phyloP scores from a whole-genome alignment of 2,797 vertebrate genomes.

The Oreonectes daqikongensis region DNA sequence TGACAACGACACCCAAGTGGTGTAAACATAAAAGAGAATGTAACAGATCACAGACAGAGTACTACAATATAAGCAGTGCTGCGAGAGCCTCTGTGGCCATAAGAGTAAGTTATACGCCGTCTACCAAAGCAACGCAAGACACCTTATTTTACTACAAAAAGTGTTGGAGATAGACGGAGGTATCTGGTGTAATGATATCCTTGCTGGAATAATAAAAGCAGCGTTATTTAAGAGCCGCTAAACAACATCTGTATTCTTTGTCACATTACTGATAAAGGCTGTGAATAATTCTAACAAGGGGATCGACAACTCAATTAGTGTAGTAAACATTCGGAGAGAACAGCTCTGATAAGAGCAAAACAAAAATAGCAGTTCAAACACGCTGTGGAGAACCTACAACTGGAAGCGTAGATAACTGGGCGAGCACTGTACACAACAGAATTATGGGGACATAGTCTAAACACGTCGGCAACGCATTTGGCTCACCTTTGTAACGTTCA shows the following conservation, averaged over 20 bases:
- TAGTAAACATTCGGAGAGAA: conserved; percentile 50
- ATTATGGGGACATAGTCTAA: conserved; percentile 1
- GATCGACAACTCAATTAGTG: conserved; percentile 57
- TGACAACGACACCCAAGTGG: conserved; percentile 33
- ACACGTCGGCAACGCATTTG: background rate
- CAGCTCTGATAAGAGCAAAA: conserved; percentile 49
- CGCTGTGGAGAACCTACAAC: conserved; percentile 23
- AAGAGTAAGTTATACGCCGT: conserved; percentile 38
- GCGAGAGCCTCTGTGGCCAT: conserved; percentile 19
- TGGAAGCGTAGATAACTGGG: conserved; percentile 38
- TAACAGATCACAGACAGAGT: conserved; percentile 26
- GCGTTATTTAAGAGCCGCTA: conserved; percentile 45
- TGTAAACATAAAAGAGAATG: conserved; percentile 24
- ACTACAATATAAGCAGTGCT: conserved; percentile 18
- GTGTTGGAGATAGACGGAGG: conserved; percentile 16
- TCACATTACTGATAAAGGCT: conserved; percentile 56
- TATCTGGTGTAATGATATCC: conserved; percentile 49
- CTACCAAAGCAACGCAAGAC: conserved; percentile 13
- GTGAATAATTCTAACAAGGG: conserved; percentile 55
- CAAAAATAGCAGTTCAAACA: conserved; percentile 43
- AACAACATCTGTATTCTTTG: conserved; percentile 47
- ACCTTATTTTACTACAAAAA: conserved; percentile 40
- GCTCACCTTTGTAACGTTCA: background rate
- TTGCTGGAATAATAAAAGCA: conserved; percentile 45
- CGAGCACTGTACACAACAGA: background rate